Base-by-base conservation (phyloP, 2,797 vertebrate species). In the Sebastes iracundus region DNA sequence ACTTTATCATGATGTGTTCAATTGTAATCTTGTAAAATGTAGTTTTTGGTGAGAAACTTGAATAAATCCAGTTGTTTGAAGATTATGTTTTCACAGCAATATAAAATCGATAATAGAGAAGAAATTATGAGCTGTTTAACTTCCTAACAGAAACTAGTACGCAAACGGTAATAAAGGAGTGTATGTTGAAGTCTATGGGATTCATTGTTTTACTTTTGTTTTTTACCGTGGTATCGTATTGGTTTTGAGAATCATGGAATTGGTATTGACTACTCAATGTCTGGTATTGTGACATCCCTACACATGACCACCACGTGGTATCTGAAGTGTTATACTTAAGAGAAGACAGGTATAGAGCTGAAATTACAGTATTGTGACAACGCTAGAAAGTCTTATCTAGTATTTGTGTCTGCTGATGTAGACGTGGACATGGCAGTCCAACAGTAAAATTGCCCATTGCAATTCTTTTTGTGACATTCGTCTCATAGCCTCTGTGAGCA, bases 401-500 rank as follows among this genome's bases (percentile, higher is more conserved):
- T 16, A 62, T 13, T 67, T 68, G 5, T 72, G 6, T 55, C 64
- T 69, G 69, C 28, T 23, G 66, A 64, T 30, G 52, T 72, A 82
- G 53, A 81, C 67, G 75, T 3, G 3, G 52, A 76, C 28, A 35
- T 35, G 53, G 12, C 59, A 33, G 62, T 46, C 49, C 38, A 68
- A 64, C 16, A 77, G 25, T 60, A 38, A 80, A 78, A 75, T 16
- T 32, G 59, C 28, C 25, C 7, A 33, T 49, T 80, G 62, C 69
- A 81, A 64, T 83, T 80, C 38, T 76, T 84, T 80, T 69, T 70
- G 62, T 83, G 72, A 81, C 73, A 80, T 59, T 74, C 55, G 68
- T 64, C 75, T 83, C 22, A 70, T 68, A 42, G 61, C 66, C n/a
- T 73, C 49, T 66, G 59, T 69, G 68, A 79, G 38, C 12, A n/a